phyloP scores from a whole-genome alignment of 2,113 vertebrate species.

The Halichoerus grypus region DNA sequence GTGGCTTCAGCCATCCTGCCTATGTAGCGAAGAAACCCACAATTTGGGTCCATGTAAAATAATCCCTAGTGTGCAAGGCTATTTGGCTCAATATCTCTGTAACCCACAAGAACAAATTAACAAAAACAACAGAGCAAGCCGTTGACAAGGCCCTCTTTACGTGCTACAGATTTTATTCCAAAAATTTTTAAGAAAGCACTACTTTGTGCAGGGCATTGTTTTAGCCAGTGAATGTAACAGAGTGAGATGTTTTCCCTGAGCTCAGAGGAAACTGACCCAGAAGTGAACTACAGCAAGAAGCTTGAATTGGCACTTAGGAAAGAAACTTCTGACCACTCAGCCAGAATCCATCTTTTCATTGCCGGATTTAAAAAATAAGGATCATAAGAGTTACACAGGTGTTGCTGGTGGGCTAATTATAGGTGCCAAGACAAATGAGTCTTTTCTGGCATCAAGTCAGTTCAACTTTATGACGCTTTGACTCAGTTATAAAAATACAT shows the following conservation, averaged over 20 bases:
- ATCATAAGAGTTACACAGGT: slow-evolving; percentile 57
- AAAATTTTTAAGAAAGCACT: neutral
- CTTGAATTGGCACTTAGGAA: slow-evolving; percentile 58
- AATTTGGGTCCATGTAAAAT: slow-evolving; percentile 47
- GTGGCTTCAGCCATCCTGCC: neutral
- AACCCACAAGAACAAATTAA: slow-evolving; percentile 42
- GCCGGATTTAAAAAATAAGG: slow-evolving; percentile 63
- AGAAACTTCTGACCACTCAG: slow-evolving; percentile 65
- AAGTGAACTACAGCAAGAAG: slow-evolving; percentile 70
- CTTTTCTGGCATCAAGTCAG: neutral
- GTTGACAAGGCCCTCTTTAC: neutral
- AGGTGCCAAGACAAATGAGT: slow-evolving; percentile 62
- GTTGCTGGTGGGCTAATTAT: slow-evolving; percentile 52
- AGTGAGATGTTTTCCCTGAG: slow-evolving; percentile 33
- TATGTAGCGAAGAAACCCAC: slow-evolving; percentile 10
- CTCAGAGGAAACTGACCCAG: slow-evolving; percentile 69
- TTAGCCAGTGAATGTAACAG: neutral
- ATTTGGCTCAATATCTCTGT: neutral
- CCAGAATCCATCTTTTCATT: slow-evolving; percentile 62
- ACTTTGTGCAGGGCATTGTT: slow-evolving; percentile 10
- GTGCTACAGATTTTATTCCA: neutral
- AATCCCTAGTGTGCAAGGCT: neutral
- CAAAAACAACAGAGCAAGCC: neutral
- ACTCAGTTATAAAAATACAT: slow-evolving; percentile 44
- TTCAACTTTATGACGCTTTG: slow-evolving; percentile 1